A percentile compares a stretch with the other conserved stretches of the same genome.
Evolutionary conservation across 2,888 invertebrate species (phyloP).

Genomic region (Ormyrus rosae): DNA sequence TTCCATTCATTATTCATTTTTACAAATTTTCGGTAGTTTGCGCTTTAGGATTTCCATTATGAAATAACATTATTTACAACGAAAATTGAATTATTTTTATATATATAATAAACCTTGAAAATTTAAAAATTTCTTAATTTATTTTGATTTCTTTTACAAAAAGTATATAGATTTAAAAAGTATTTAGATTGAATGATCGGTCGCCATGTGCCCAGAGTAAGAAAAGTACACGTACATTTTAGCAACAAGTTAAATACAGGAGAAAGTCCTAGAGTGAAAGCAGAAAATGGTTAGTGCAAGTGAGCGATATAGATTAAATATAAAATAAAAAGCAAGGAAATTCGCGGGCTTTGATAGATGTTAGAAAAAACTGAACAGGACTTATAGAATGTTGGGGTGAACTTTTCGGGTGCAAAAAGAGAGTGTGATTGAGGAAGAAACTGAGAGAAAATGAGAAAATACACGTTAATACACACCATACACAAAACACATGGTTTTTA

Average conservation of each 20-base stretch:
- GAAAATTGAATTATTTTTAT: constrained; percentile 23
- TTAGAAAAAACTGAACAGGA: constrained; percentile 32
- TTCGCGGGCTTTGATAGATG: constrained; percentile 42
- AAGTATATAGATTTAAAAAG: background rate
- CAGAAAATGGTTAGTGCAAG: constrained; percentile 48
- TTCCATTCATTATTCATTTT: constrained; percentile 5
- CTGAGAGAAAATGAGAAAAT: constrained; percentile 26
- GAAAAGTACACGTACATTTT: constrained; percentile 35
- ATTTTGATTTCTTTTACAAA: constrained; percentile 27
- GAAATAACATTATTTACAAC: constrained; percentile 8
- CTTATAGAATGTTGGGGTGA: constrained; percentile 49
- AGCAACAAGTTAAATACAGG: constrained; percentile 45
- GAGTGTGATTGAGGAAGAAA: constrained; percentile 7
- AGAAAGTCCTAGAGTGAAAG: constrained; percentile 56
- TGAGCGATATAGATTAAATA: constrained; percentile 35
- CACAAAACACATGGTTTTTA: constrained; percentile 52
- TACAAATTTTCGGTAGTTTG: constrained; percentile 7
- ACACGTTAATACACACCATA: constrained; percentile 54
- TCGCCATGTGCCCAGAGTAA: constrained; percentile 60
- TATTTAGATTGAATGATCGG: constrained; percentile 53
- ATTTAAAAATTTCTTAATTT: constrained; percentile 32
- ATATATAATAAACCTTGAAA: constrained; percentile 22
- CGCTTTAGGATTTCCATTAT: constrained; percentile 20
- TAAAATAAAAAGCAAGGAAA: constrained; percentile 39
- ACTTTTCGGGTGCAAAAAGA: constrained; percentile 40